These are phyloP conservation scores for Caenorhabditis sulstoni DNA, from an alignment of 2,888 invertebrate genomes.

Conservation along the genomic window DNA sequence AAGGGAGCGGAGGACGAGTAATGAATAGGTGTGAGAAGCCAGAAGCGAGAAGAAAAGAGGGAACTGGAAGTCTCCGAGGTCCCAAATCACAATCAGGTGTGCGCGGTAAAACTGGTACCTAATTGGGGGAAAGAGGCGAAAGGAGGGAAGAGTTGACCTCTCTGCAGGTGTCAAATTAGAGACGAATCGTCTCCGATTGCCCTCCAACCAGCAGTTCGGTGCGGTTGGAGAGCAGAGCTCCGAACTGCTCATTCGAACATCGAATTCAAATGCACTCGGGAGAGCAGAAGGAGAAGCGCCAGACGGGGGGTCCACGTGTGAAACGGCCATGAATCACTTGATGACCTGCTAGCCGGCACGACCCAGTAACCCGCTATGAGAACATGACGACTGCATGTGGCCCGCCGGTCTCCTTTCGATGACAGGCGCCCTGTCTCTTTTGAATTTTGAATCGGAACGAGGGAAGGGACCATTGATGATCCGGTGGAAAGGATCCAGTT, in stretches of 20 bases:
- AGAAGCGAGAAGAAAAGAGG: neutral
- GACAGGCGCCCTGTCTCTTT: constrained; percentile 8
- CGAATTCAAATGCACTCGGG: constrained; percentile 21
- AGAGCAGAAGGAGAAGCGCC: neutral
- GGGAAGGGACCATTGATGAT: neutral
- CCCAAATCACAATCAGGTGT: no score
- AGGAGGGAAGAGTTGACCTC: neutral
- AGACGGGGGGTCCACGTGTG: constrained; percentile 23
- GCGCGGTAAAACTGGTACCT: no score
- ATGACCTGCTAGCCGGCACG: constrained; percentile 21
- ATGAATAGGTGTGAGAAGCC: constrained; percentile 9
- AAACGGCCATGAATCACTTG: constrained; percentile 51
- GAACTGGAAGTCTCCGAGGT: constrained; percentile 7
- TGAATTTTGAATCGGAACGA: constrained; percentile 7
- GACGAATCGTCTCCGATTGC: no score
- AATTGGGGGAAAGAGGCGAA: neutral
- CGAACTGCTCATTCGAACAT: neutral
- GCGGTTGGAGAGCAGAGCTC: no score
- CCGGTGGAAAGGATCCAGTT: no score
- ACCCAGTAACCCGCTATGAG: constrained; percentile 57
- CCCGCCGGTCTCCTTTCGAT: constrained; percentile 17
- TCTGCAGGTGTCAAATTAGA: neutral
- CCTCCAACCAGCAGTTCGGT: no score
- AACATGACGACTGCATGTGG: constrained; percentile 57
- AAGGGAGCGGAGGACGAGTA: neutral